Percentiles rank a stretch among this genome's conserved stretches.
These are phyloP conservation scores for Notodonta ziczac DNA, from an alignment of 2,888 invertebrate species.

Conservation along the genomic window DNA sequence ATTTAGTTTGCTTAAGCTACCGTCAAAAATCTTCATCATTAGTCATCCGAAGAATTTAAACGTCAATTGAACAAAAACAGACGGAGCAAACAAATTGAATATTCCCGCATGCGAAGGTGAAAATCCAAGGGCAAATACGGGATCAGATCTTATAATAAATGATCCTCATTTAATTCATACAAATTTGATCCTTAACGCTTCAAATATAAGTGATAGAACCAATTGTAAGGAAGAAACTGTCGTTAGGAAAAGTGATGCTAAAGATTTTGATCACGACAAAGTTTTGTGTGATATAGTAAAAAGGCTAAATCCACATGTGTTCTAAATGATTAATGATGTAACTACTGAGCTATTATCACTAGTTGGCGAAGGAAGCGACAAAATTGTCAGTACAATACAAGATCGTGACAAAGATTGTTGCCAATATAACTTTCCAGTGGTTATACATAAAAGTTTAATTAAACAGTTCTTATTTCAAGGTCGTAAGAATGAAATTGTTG, in stretches of 20 bases:
- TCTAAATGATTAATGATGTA: slow-evolving; percentile 78
- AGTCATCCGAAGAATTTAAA: slow-evolving; percentile 72
- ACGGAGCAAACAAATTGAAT: slow-evolving; percentile 80
- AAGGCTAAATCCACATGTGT: slow-evolving; percentile 73
- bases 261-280: slow-evolving; percentile 73
- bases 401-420: slow-evolving; percentile 59
- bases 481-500: slow-evolving; percentile 44
- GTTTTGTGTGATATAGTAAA: slow-evolving; percentile 71
- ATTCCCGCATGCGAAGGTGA: slow-evolving; percentile 82
- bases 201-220: slow-evolving; percentile 39
- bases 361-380: slow-evolving; percentile 60
- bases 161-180: slow-evolving; percentile 44
- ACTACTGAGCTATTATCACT: slow-evolving; percentile 75
- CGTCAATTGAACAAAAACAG: slow-evolving; percentile 83
- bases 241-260: slow-evolving; percentile 64
- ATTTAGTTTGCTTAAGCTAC: slow-evolving; percentile 51
- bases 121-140: slow-evolving; percentile 80
- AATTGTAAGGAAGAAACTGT: slow-evolving; percentile 41
- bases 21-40: slow-evolving; percentile 69
- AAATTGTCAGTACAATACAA: slow-evolving; percentile 69
- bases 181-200: slow-evolving; percentile 43
- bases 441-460: background rate
- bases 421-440: slow-evolving; percentile 25
- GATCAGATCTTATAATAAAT: slow-evolving; percentile 72
- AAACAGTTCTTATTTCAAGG: slow-evolving; percentile 25